phyloP scores from a whole-genome alignment of 2,888 invertebrate species.

The Nebria brevicollis region DNA sequence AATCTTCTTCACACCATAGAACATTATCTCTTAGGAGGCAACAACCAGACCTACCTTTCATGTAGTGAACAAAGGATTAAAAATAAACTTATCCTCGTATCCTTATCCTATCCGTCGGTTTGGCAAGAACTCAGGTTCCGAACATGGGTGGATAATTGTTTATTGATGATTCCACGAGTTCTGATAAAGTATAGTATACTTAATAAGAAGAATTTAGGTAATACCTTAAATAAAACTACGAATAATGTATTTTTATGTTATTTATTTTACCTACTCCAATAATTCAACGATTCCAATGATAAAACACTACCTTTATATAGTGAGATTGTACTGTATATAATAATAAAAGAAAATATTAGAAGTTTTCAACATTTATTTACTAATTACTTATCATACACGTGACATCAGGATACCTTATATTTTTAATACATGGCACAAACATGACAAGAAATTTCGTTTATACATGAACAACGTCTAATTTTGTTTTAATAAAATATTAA shows the following conservation, averaged over 20 bases:
- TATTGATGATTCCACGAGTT: too few species aligned
- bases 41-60: too few species aligned
- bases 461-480: neutral
- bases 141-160: too few species aligned
- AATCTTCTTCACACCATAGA: too few species aligned
- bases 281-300: too few species aligned
- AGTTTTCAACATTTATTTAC: conserved; percentile 55
- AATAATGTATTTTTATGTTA: conserved; percentile 7
- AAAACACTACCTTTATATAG: neutral
- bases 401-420: conserved; percentile 35
- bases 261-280: neutral
- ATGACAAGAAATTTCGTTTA: conserved; percentile 36
- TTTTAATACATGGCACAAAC: conserved; percentile 45
- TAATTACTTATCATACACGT: conserved; percentile 55
- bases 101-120: too few species aligned
- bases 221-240: neutral
- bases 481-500: neutral
- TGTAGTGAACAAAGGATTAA: too few species aligned
- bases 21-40: too few species aligned
- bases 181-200: conserved; percentile 7
- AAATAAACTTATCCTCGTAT: too few species aligned
- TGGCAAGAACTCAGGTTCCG: too few species aligned
- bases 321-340: neutral
- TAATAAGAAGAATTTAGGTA: neutral
- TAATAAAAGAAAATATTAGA: conserved; percentile 14